Base-by-base conservation (phyloP, 2,797 vertebrate genomes). In the Alosa sapidissima region DNA sequence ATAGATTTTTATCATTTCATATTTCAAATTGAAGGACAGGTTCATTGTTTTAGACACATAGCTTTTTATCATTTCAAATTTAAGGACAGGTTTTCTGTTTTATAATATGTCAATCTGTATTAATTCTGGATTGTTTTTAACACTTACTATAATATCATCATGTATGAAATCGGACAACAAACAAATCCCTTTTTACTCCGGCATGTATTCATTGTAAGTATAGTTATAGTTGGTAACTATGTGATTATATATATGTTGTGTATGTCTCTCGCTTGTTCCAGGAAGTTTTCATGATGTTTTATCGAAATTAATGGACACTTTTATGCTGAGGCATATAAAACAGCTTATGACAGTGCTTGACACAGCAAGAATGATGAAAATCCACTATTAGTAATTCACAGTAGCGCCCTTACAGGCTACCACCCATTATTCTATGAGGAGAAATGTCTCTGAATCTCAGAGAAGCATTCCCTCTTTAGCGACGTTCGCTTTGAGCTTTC, bases 291-390 rank as follows among this genome's bases (percentile, higher is more conserved):
- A 24, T 62, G 5, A 3, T 58, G 55, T 58, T 58, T 51, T 51
- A 51, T 51, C 55, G 21, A 21, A 24, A 1, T 62, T n/a, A 62
- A 62, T 9, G 41, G 72, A 16, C 72, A 78, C 19, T 78, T 78
- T 45, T 19, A 78, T 78, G 72, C 41, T 47, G 72, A 78, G 41
- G 72, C 41, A 16, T 5, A 45, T 21, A 45, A 47, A 47, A 78
- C 41, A 21, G 72, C 72, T 45, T 78, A 36, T 78, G 41, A 78
- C 41, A 45, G 36, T 45, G 19, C 36, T 78, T 78, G 72, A 78
- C 72, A 21, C 72, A 78, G 72, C 72, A 78, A 78, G 21, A 72
- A 78, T 21, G 72, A 45, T 78, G 72, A 47, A 78, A 78, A 78
- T 45, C 41, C 41, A 21, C 41, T 78, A 78, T 78, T 78, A 47